Base-by-base conservation (phyloP, 2,797 vertebrate species). In the Coluber constrictor region DNA sequence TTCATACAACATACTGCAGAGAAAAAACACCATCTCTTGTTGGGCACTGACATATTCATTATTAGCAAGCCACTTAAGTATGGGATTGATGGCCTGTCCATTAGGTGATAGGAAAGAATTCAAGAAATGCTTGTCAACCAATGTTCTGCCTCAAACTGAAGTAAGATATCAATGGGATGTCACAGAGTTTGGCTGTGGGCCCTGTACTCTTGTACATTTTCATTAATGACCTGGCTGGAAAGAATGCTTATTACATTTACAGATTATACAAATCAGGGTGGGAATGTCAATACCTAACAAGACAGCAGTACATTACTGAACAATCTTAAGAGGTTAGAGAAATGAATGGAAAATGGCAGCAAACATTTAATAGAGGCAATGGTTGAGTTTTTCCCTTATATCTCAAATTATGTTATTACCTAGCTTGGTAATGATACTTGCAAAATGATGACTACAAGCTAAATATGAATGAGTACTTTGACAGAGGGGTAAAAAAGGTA, bases 1-100 rank as follows among this genome's bases (percentile, higher is more conserved):
- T 95, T 99, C 98, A 0, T 98, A 97, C 92, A 99, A 99, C 97
- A 99, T 96, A 97, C 99, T 99, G 96, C 25, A 87, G 91, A 95
- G 90, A 37, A 51, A n/a, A 56, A n/a, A n/a, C 9, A 13, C 10
- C 18, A 63, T 86, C 13, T 8, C 5, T 55, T 10, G 32, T 43
- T 86, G 61, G 56, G 3, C 20, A 32, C 15, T 25, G 10, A 83
- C 43, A 25, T 12, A 2, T 47, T 83, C 43, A 83, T 25, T 6
- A 11, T 25, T 83, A 83, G 74, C 4, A 2, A 25, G 74, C 37
- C 23, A 47, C 37, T 25, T 83, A 83, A 83, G 37, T 47, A 83
- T 83, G 74, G 37, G 74, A 25, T 83, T 18, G 70, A 74, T 74
- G 32, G 70, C 32, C 70, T 20, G 37, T 83, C 37, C 25, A 83